Conservation (phyloP, 2,113 vertebrate genomes). For the Serilophus lunatus region DNA sequence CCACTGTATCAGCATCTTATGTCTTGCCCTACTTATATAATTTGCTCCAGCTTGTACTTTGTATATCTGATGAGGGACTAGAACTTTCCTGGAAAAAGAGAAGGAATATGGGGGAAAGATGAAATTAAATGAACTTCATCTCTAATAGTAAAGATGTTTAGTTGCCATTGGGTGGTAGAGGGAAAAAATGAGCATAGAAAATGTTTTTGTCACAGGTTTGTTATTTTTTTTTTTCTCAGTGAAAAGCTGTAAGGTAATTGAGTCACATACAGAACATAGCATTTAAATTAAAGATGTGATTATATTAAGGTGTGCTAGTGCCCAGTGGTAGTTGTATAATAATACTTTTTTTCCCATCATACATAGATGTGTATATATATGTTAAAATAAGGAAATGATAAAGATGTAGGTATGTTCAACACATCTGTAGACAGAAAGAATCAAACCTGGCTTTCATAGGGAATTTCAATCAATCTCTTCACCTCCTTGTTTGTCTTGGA, state of each 20-base stretch:
- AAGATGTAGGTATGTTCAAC: neutral
- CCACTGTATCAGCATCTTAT: slow-evolving; percentile 10
- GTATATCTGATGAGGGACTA: slow-evolving; percentile 16
- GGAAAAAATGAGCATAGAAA: neutral
- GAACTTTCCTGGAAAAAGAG: slow-evolving; percentile 25
- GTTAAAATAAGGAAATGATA: neutral
- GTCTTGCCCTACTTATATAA: neutral
- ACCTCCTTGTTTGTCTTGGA: neutral
- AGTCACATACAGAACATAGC: neutral
- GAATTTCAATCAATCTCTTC: neutral
- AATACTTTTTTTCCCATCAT: neutral
- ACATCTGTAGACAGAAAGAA: neutral
- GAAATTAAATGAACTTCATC: slow-evolving; percentile 33
- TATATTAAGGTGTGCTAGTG: neutral
- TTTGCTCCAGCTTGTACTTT: slow-evolving; percentile 15
- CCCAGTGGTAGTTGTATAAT: neutral
- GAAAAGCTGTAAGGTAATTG: neutral
- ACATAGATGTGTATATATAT: neutral
- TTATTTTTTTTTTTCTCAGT: neutral
- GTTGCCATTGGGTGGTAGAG: neutral
- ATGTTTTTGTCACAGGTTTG: neutral
- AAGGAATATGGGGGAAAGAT: neutral
- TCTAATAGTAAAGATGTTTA: neutral
- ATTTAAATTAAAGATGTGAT: neutral
- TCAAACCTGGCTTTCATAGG: neutral